Base-by-base conservation (phyloP, 2,797 vertebrate species). In the Oreortyx pictus region DNA sequence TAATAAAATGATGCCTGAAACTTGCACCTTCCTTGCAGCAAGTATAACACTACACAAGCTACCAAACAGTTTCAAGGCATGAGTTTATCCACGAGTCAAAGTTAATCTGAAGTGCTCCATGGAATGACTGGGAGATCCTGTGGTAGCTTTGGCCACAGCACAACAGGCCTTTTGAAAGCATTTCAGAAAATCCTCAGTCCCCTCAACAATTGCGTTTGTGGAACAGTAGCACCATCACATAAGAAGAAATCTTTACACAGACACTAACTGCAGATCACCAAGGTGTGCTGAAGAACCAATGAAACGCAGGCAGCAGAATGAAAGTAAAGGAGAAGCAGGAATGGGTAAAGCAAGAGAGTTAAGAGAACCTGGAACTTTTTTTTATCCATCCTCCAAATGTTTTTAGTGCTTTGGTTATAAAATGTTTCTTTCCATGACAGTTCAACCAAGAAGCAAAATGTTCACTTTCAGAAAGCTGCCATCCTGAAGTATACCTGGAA, bases 361-460 rank as follows among this genome's bases (percentile, higher is more conserved):
- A 67, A 62, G 11, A 70, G 31, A 7, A 6, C 18, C 14, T 12
- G 8, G 33, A 79, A 15, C 44, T 72, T 82, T 52, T 82, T 52
- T 77, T 17, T 9, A 64, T 86, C 18, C 23, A 37, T 56, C 35
- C 35, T 54, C 27, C 15, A 60, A 62, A 68, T 11, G 5, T 18
- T 68, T 72, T 54, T 54, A 44, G 24, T 59, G 23, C 61, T 46
- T 62, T 15, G 17, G 39, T 59, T 61, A 50, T 56, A 57, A 71
- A 72, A 29, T 2, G 9, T 4, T 70, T 57, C 5, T 62, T 74
- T 22, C 39, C 3, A 3, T 2, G 1, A 20, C 0, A 43, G 10
- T 18, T 71, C 37, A 43, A 65, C 11, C 57, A 54, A 72, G 46
- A 67, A 88, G 54, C 31, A 41, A 50, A 80, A 27, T 44, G 9